A percentile compares a stretch with the other conserved stretches of the same genome.
Evolutionary conservation across 2,113 vertebrate species (phyloP).

Genomic region (Malurus cyaneus): DNA sequence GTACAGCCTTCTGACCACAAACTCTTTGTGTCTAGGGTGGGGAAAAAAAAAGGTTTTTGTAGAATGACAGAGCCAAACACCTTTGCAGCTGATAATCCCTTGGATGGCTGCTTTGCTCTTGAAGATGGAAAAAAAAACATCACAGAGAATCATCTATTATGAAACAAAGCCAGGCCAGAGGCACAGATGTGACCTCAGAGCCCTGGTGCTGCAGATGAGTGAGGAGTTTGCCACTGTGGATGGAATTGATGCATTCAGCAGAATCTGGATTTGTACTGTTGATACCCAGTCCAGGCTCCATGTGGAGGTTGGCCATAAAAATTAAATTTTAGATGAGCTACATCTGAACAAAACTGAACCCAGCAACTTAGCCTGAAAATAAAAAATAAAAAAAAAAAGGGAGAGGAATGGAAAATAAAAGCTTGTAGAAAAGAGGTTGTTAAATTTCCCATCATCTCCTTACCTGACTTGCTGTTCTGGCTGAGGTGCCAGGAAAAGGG

Average conservation of each 20-base stretch:
- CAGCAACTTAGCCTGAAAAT: background rate
- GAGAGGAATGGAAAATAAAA: background rate
- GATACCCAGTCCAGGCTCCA: background rate
- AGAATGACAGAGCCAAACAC: background rate
- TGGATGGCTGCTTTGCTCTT: background rate
- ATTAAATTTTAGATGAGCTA: background rate
- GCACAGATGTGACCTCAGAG: background rate
- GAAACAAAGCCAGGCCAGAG: background rate
- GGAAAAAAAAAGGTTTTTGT: background rate
- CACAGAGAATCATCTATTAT: background rate
- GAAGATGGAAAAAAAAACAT: background rate
- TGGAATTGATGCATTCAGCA: background rate
- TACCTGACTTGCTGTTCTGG: background rate
- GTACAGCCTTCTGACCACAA: background rate
- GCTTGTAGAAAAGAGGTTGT: background rate
- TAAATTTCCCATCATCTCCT: background rate
- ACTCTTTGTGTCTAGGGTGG: background rate
- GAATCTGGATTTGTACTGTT: background rate
- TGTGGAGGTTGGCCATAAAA: background rate
- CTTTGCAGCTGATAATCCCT: background rate
- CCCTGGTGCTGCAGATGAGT: background rate
- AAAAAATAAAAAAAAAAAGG: background rate
- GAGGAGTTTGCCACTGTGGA: background rate
- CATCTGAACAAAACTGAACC: background rate
- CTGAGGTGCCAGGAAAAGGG: background rate